These are phyloP conservation scores for Zygothrica quintamaculata DNA, from an alignment of 2,888 invertebrate genomes.

Conservation along the genomic window DNA sequence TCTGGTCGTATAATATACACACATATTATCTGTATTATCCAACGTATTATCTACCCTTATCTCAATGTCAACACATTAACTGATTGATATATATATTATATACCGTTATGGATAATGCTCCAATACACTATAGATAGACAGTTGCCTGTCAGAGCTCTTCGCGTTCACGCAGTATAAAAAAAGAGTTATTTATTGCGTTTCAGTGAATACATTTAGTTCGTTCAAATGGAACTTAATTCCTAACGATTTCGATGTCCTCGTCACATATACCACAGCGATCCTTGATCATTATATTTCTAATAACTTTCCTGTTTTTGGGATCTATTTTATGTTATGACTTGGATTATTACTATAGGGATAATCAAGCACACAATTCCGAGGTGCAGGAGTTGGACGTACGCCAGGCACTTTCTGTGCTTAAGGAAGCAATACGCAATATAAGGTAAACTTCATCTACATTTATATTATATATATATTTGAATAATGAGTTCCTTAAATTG, in stretches of 20 bases:
- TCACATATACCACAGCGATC: slow-evolving; percentile 6
- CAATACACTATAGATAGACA: slow-evolving; percentile 21
- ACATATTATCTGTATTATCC: not conserved
- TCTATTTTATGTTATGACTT: slow-evolving; percentile 14
- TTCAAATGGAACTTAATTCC: slow-evolving; percentile 28
- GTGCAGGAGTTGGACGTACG: slow-evolving; percentile 4
- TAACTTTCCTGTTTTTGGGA: slow-evolving; percentile 11
- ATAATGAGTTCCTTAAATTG: slow-evolving; percentile 22
- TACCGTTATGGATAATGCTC: slow-evolving; percentile 36
- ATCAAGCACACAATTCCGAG: not conserved
- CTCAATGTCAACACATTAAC: slow-evolving; percentile 9
- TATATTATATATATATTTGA: slow-evolving; percentile 1
- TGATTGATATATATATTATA: slow-evolving; percentile 8
- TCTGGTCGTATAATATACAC: not conserved
- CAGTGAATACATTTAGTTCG: not conserved
- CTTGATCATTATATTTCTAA: slow-evolving; percentile 23
- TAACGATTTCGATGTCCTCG: slow-evolving; percentile 33
- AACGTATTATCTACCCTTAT: slow-evolving; percentile 21
- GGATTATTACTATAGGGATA: not conserved
- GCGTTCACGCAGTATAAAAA: slow-evolving; percentile 15
- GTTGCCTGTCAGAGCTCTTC: slow-evolving; percentile 28
- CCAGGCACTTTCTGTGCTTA: slow-evolving; percentile 12
- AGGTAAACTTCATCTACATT: no score
- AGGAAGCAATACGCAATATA: slow-evolving; percentile 33
- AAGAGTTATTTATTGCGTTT: no score